Base-by-base conservation (phyloP, 2,113 vertebrate genomes). In the Pardalotus punctatus region DNA sequence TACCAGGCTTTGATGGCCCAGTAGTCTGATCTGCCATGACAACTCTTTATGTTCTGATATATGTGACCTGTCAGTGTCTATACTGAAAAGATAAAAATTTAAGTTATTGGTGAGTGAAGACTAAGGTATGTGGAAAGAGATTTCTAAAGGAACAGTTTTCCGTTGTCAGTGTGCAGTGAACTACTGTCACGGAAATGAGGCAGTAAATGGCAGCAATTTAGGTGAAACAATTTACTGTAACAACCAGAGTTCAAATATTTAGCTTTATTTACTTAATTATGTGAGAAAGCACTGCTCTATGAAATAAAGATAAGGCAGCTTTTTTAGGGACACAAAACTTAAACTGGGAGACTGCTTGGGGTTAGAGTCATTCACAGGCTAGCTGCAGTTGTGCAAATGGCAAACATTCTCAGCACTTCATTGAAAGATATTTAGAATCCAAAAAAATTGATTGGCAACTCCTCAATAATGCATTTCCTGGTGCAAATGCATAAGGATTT, bases 11-110 rank as follows among this genome's bases (percentile, higher is more conserved):
- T 94, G 86, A 90, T 88, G 93, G 74, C 40, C 43, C 78, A 40
- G 31, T 53, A 48, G 36, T 73, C 73, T 92, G 77, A 94, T 82
- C 58, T 86, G 77, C 76, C 40, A 12, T 78, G 92, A 90, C 92
- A 96, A 38, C 50, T 47, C 61, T 94, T 92, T 79, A n/a, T 90
- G 51, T 73, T 87, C 84, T 89, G 71, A 54, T 96, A 22, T 57
- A 73, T 64, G 54, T 89, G 86, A 91, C 80, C 72, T 96, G 90
- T 94, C 89, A 85, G 70, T 43, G 24, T 35, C 62, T 96, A 48
- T 87, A 80, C 16, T 56, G 69, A 42, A 79, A 77, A 64, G 53
- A 83, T 73, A 28, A 84, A 80, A 90, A 91, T 66, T 42, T 33
- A 82, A 91, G 33, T 65, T 86, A 27, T 53, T 92, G 62, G 28